Percentiles rank a stretch among this genome's conserved stretches.
Evolutionary conservation across 2,797 vertebrate species (phyloP).

Genomic region (Rhinophrynus dorsalis): DNA sequence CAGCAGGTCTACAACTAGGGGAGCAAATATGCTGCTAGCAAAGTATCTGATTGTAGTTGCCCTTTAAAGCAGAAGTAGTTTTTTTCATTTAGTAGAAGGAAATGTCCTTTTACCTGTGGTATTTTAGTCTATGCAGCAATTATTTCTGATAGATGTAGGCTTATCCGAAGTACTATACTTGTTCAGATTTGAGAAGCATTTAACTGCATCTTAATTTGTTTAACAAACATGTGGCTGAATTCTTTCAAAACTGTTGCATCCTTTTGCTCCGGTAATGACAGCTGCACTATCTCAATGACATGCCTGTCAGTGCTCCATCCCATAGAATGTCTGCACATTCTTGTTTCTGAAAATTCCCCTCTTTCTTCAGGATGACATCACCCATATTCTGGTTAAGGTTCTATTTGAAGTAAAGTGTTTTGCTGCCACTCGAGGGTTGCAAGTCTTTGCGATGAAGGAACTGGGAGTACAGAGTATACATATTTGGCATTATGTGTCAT

Average conservation of each 20-base stretch:
- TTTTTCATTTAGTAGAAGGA: not conserved
- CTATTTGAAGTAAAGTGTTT: not conserved
- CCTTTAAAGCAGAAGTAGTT: not conserved
- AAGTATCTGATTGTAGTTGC: too few relatives aligned
- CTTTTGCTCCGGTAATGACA: constrained; percentile 2
- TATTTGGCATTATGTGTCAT: too few relatives aligned
- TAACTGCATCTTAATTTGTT: not conserved
- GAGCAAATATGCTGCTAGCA: too few relatives aligned
- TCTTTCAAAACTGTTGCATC: not conserved
- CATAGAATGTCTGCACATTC: constrained; percentile 9
- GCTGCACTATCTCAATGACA: constrained; percentile 3
- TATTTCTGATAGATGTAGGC: not conserved
- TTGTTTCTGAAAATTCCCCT: constrained; percentile 3
- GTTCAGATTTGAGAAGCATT: not conserved
- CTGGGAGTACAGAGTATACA: too few relatives aligned
- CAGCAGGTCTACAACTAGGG: too few relatives aligned
- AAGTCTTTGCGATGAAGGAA: not conserved
- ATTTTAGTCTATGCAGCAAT: not conserved
- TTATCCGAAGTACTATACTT: not conserved
- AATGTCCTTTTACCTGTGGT: not conserved
- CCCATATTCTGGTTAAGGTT: not conserved
- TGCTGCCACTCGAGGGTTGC: not conserved
- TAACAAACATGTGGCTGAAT: constrained; percentile 4
- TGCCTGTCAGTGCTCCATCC: constrained; percentile 6
- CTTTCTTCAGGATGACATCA: constrained; percentile 6